phyloP scores from a whole-genome alignment of 1,140 invertebrate genomes.

The Anoplophora glabripennis region DNA sequence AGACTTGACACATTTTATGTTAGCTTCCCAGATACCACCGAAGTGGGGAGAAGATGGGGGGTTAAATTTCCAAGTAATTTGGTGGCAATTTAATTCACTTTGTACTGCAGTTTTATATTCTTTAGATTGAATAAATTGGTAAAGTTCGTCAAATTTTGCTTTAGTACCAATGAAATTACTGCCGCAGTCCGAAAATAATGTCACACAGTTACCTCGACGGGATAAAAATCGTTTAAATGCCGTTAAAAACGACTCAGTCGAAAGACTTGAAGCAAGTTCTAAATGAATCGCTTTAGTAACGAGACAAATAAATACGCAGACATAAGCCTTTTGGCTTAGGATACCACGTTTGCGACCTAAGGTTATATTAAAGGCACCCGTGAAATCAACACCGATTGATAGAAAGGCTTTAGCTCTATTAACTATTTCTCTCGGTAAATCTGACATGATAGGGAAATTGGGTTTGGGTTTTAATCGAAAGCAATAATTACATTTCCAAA shows the following conservation, averaged over 20 bases:
- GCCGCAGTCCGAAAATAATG: slow-evolving; percentile 44
- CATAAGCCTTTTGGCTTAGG: slow-evolving; percentile 46
- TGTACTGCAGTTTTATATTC: neutral
- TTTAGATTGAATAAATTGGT: neutral
- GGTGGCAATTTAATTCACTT: neutral
- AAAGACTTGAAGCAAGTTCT: slow-evolving; percentile 16
- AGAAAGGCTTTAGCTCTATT: no score
- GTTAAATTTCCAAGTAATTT: neutral
- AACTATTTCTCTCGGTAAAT: no score
- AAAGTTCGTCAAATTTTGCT: neutral
- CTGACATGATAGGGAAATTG: no score
- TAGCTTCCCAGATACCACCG: slow-evolving; percentile 22
- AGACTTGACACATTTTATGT: slow-evolving; percentile 14
- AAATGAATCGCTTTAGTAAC: slow-evolving; percentile 20
- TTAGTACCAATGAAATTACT: slow-evolving; percentile 46
- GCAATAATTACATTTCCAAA: no score
- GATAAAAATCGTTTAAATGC: slow-evolving; percentile 17
- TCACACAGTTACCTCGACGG: slow-evolving; percentile 17
- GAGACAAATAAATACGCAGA: slow-evolving; percentile 42
- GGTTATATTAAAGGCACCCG: no score
- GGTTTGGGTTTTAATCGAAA: no score
- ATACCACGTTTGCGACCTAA: no score
- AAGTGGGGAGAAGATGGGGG: slow-evolving; percentile 4
- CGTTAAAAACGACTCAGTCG: slow-evolving; percentile 17
- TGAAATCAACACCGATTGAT: no score